Percentiles rank a stretch among this genome's conserved stretches.
phyloP scores from a whole-genome alignment of 2,113 vertebrate genomes.

The Pipra filicauda region DNA sequence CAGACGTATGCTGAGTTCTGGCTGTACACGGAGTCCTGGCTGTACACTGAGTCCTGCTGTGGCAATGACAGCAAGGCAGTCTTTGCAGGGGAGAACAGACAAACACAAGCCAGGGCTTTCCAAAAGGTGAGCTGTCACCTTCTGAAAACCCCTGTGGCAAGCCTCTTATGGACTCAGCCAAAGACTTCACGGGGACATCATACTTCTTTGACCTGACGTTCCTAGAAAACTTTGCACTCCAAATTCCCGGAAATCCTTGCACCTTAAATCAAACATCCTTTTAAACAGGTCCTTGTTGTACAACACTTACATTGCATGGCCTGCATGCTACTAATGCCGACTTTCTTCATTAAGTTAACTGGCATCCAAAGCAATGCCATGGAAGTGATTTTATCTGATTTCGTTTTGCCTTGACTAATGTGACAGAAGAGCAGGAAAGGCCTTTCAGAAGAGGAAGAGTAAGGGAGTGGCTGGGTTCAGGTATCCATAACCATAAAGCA shows the following conservation, averaged over 20 bases:
- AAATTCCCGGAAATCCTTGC: not conserved
- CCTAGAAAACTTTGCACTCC: not conserved
- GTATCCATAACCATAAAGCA: not conserved
- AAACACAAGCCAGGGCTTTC: not conserved
- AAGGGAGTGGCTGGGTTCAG: not conserved
- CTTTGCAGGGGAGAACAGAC: not conserved
- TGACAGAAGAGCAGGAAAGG: not conserved
- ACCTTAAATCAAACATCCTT: not conserved
- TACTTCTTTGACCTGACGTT: not conserved
- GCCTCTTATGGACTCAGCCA: not conserved
- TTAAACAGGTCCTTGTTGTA: not conserved
- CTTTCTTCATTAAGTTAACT: not conserved
- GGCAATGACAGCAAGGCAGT: not conserved
- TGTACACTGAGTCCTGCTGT: not conserved
- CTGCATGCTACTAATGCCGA: not conserved
- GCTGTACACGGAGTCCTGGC: not conserved
- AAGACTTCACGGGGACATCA: not conserved
- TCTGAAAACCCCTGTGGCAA: not conserved
- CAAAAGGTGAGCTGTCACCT: not conserved
- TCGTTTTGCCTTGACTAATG: not conserved
- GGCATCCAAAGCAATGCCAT: not conserved
- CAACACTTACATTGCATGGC: accelerated
- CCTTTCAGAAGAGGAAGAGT: not conserved
- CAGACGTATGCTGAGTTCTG: accelerated
- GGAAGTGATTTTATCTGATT: not conserved